Evolutionary conservation across 2,113 vertebrate species (phyloP).

Genomic region (Seriola quinqueradiata): DNA sequence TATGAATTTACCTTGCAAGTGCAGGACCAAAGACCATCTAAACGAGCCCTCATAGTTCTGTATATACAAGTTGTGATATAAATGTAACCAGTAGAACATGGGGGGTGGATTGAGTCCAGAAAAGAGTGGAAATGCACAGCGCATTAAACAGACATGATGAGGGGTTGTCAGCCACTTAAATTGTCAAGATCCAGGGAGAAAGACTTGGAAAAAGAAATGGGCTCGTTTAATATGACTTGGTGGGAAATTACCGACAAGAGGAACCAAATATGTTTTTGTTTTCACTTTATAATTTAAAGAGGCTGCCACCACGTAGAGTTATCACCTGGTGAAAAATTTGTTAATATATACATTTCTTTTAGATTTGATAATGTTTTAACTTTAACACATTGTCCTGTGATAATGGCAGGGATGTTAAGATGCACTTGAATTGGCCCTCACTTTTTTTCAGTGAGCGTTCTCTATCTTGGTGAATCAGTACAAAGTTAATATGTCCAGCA

Average conservation of each 20-base stretch:
- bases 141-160: conserved; percentile 40
- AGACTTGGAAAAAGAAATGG: conserved; percentile 22
- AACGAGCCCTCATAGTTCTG: background rate
- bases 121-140: background rate
- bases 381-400: background rate
- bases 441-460: background rate
- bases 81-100: background rate
- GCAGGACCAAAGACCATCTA: background rate
- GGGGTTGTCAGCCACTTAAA: background rate
- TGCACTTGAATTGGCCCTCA: background rate
- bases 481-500: background rate
- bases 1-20: no score
- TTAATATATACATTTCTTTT: background rate
- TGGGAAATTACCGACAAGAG: background rate
- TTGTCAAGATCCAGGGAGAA: conserved; percentile 15
- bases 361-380: background rate
- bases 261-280: conserved; percentile 14
- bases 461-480: background rate
- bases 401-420: background rate
- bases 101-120: background rate
- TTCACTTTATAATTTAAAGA: conserved; percentile 7
- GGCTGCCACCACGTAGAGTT: background rate
- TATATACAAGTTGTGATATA: background rate
- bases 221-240: background rate
- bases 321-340: background rate